These are phyloP conservation scores for Alectoris magna DNA, from an alignment of 2,797 vertebrate genomes.

Conservation along the genomic window DNA sequence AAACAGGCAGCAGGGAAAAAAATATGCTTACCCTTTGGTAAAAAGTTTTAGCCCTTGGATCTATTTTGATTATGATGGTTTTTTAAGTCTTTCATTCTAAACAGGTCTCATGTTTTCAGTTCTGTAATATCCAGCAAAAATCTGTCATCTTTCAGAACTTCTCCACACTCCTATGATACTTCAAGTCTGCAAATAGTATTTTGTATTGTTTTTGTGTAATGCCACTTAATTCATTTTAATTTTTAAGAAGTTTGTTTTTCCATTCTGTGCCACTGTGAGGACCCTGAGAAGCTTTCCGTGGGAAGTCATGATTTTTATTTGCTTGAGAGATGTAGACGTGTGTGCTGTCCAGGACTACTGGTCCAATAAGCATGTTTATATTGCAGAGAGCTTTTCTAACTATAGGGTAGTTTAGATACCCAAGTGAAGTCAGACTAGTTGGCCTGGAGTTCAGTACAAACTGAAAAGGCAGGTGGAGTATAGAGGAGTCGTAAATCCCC, in stretches of 20 bases:
- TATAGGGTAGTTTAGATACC: neutral
- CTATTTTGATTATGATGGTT: neutral
- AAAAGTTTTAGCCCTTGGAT: neutral
- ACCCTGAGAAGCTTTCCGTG: neutral
- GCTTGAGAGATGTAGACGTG: neutral
- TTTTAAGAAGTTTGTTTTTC: neutral
- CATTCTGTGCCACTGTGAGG: neutral
- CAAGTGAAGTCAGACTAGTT: neutral
- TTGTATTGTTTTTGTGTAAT: neutral
- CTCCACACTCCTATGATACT: neutral
- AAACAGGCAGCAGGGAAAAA: neutral
- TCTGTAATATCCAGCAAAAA: neutral
- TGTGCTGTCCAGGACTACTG: neutral
- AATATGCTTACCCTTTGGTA: neutral
- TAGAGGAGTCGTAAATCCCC: neutral
- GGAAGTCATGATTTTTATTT: neutral
- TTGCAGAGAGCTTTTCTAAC: neutral
- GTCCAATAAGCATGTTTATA: neutral
- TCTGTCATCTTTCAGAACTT: neutral
- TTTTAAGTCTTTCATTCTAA: neutral
- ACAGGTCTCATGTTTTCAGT: neutral
- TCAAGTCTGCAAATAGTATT: neutral
- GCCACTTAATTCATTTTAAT: neutral
- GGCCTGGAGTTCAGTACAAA: neutral
- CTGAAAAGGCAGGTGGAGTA: neutral